Conservation (phyloP, 2,888 invertebrate genomes). For the Crioceris asparagi region DNA sequence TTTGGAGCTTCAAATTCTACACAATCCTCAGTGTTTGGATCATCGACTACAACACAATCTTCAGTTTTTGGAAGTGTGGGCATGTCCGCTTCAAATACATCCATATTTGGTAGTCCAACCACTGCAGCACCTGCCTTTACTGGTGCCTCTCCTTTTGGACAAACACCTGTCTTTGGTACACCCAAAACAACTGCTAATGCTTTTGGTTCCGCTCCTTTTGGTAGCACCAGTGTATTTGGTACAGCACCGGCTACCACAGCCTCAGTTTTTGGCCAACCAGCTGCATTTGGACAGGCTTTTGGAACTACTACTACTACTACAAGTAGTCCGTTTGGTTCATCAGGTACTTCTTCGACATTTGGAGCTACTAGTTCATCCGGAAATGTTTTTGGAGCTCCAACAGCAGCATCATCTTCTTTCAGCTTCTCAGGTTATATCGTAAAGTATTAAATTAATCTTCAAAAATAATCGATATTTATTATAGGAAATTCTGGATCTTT, state of each 20-base stretch:
- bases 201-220: constrained; percentile 12
- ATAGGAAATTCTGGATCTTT: constrained; percentile 17
- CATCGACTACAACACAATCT: constrained; percentile 1
- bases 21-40: constrained; percentile 7
- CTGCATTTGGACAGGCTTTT: constrained; percentile 27
- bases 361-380: constrained; percentile 16
- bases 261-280: constrained; percentile 26
- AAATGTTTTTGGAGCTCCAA: no score
- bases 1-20: constrained; percentile 5
- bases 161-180: constrained; percentile 14
- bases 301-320: constrained; percentile 21
- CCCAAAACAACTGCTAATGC: constrained; percentile 9
- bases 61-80: constrained; percentile 8
- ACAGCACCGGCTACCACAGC: constrained; percentile 18
- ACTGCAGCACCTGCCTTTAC: constrained; percentile 8
- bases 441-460: no score
- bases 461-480: no score
- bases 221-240: constrained; percentile 15
- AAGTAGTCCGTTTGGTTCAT: constrained; percentile 21
- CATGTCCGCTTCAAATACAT: constrained; percentile 7
- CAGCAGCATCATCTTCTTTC: constrained; percentile 16
- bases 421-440: no score
- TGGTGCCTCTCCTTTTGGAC: constrained; percentile 12
- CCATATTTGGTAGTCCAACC: constrained; percentile 8
- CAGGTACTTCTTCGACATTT: constrained; percentile 16